Evolutionary conservation across 2,888 invertebrate species (phyloP), one percentile per base, ranked within the genome.

Genomic region (Pantelozetes paolii): DNA sequence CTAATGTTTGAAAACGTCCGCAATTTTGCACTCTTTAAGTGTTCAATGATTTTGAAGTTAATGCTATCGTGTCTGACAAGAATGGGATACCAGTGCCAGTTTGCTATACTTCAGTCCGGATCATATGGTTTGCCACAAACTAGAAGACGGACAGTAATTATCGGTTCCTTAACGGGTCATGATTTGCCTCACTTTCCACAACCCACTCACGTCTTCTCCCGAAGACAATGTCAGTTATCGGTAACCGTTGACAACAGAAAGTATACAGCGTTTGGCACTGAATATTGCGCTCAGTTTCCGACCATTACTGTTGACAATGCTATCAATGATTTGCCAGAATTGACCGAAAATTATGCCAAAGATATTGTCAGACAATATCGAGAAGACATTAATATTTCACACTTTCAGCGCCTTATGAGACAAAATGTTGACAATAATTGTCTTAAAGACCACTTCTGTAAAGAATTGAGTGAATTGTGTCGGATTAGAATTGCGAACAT

Each of bases 61-160:
- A 89, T 91, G 0, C 81, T 92, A 45, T 83, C 89, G 0, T 89
- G 91, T 77, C 83, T 93, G 20, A 80, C 91, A 36, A 86, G 88
- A 71, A 92, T 93, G 89, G 92, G 92, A 0, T 93, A 93, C 80
- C 92, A 92, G 82, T 91, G 90, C 77, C 89, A 91, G 0, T 91
- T 92, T 80, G 92, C 91, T 0, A 86, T 92, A n/a, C 81, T 93
- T 18, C 92, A 92, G 83, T 92, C 92, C 0, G 93, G 92, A 1
- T 88, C 89, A 81, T 92, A 90, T 80, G 93, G 92, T 0, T 88
- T 92, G 2, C 90, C 92, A 2, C 92, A 92, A 81, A 91, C 90
- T 0, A 84, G 92, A 71, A 83, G 91, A 78, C 85, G 92, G 77
- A 85, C 89, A 48, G 89, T 93, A 57, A 88, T 93, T 42, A 81